phyloP scores from a whole-genome alignment of 2,797 vertebrate genomes.

The Oryzias dopingdopingensis region DNA sequence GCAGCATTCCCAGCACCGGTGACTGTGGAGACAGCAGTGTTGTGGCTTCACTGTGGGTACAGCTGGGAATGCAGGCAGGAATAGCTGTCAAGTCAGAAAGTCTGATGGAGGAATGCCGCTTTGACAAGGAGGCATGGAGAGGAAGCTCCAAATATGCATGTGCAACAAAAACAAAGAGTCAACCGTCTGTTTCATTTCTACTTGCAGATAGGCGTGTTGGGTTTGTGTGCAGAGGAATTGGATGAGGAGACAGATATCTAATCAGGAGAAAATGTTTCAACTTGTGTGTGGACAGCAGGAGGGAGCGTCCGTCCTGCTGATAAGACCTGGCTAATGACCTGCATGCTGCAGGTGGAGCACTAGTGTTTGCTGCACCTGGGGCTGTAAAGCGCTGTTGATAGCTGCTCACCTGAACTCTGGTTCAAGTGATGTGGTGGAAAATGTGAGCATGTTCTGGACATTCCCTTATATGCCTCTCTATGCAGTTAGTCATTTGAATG shows the following conservation, averaged over 20 bases:
- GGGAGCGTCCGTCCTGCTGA: constrained; percentile 13
- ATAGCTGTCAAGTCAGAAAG: constrained; percentile 52
- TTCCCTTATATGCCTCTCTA: too few relatives aligned
- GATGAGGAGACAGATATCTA: constrained; percentile 19
- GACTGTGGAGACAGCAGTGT: constrained; percentile 53
- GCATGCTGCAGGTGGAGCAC: constrained; percentile 1
- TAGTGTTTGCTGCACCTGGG: constrained; percentile 5
- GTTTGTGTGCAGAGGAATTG: constrained; percentile 6
- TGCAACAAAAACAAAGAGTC: constrained; percentile 28
- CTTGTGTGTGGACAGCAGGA: constrained; percentile 8
- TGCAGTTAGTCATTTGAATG: too few relatives aligned
- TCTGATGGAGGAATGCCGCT: constrained; percentile 56
- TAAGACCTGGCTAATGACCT: constrained; percentile 21
- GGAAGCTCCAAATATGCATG: constrained; percentile 28
- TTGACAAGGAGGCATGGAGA: constrained; percentile 59
- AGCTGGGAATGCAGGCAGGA: constrained; percentile 69
- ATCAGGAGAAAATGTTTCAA: constrained; percentile 23
- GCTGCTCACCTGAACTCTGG: neutral
- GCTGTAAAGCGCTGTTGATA: neutral
- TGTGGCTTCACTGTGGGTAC: constrained; percentile 64
- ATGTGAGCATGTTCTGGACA: too few relatives aligned
- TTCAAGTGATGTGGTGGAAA: neutral
- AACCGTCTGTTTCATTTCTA: constrained; percentile 14
- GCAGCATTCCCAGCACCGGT: constrained; percentile 47
- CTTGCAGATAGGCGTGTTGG: constrained; percentile 19